phyloP scores from a whole-genome alignment of 2,888 invertebrate species.

The Cantharis lateralis region DNA sequence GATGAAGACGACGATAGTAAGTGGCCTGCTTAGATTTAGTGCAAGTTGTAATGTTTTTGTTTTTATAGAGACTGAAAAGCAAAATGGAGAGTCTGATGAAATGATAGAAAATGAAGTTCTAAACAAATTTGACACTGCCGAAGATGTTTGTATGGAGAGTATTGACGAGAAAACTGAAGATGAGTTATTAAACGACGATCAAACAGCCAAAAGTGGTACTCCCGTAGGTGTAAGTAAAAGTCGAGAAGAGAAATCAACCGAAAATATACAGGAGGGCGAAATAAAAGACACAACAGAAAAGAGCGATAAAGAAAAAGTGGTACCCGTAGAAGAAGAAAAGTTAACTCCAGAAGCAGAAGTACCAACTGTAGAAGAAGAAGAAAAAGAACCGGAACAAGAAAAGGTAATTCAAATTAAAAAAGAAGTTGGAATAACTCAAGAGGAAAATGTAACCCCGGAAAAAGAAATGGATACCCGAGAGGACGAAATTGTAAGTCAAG shows the following conservation, averaged over 20 bases:
- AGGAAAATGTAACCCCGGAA: background rate
- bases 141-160: conserved; percentile 14
- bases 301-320: background rate
- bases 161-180: conserved; percentile 38
- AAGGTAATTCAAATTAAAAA: background rate
- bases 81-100: background rate
- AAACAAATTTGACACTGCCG: conserved; percentile 39
- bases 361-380: too few relatives aligned
- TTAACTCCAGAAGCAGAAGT: background rate
- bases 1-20: conserved; percentile 41
- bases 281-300: conserved; percentile 5
- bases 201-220: background rate
- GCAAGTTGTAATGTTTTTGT: background rate
- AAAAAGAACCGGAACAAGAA: background rate
- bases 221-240: background rate
- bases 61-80: conserved; percentile 6
- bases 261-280: background rate
- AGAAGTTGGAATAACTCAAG: too few relatives aligned
- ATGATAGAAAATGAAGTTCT: conserved; percentile 6
- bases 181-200: conserved; percentile 27
- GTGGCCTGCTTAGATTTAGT: background rate
- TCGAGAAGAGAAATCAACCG: background rate
- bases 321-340: too few relatives aligned
- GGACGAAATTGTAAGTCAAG: background rate
- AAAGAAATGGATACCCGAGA: background rate